phyloP scores from a whole-genome alignment of 2,797 vertebrate species.

The Xiphophorus birchmanni region DNA sequence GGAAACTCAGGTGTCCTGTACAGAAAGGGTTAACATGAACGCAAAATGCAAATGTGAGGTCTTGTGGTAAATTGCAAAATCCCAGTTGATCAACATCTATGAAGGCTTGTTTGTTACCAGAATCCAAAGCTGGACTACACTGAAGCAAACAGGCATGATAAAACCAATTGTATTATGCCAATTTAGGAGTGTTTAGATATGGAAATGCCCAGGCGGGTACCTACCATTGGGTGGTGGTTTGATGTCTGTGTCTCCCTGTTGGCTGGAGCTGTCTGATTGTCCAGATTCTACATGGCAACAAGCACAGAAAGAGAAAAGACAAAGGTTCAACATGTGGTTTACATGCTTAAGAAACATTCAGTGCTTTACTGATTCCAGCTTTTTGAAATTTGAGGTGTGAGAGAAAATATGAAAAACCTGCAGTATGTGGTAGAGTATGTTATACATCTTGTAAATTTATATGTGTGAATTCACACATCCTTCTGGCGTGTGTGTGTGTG shows the following conservation, averaged over 20 bases:
- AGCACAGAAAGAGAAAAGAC: conserved; percentile 15
- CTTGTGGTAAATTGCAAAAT: conserved; percentile 32
- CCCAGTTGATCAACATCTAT: conserved; percentile 56
- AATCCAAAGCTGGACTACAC: conserved; percentile 63
- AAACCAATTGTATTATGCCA: conserved; percentile 55
- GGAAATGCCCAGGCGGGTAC: conserved; percentile 26
- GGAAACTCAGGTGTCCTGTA: conserved; percentile 92
- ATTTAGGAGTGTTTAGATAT: conserved; percentile 53
- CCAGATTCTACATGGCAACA: conserved; percentile 81
- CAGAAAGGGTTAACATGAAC: conserved; percentile 5
- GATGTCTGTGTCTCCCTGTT: conserved; percentile 95
- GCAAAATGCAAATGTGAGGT: not conserved
- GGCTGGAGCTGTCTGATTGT: conserved; percentile 96
- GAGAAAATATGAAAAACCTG: conserved; percentile 45
- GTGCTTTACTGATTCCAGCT: conserved; percentile 41
- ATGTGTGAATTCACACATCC: conserved; percentile 59
- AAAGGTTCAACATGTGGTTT: conserved; percentile 42
- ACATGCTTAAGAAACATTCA: conserved; percentile 45
- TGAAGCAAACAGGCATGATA: conserved; percentile 56
- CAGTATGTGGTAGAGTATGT: conserved; percentile 57
- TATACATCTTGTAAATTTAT: conserved; percentile 54
- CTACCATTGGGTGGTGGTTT: conserved; percentile 94
- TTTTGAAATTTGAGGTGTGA: conserved; percentile 57
- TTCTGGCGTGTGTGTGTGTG: conserved; percentile 11
- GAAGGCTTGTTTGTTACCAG: conserved; percentile 58